These are phyloP conservation scores for Silvanus unidentatus DNA, from an alignment of 2,888 invertebrate genomes.

Conservation along the genomic window DNA sequence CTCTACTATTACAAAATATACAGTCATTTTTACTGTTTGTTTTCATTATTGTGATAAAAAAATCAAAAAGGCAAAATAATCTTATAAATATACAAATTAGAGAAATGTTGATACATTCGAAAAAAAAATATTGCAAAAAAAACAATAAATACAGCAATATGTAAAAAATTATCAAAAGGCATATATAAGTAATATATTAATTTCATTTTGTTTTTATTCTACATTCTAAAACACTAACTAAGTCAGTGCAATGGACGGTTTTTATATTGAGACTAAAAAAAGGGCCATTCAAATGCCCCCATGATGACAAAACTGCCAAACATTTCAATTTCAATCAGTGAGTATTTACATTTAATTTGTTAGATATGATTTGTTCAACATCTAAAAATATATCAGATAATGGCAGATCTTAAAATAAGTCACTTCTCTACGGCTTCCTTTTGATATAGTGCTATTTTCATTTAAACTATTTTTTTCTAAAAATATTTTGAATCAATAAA, in stretches of 20 bases:
- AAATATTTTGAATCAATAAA: too few species aligned
- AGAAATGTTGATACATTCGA: not conserved
- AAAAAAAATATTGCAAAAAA: constrained; percentile 4
- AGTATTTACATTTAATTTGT: constrained; percentile 9
- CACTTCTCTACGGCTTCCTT: not conserved
- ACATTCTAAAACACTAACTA: constrained; percentile 27
- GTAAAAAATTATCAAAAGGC: constrained; percentile 8
- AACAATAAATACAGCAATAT: constrained; percentile 3
- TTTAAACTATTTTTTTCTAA: too few species aligned
- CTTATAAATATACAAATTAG: not conserved
- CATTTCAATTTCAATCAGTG: constrained; percentile 1
- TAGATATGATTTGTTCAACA: constrained; percentile 6
- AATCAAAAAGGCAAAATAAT: too few species aligned
- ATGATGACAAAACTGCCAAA: too few species aligned
- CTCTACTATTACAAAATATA: too few species aligned
- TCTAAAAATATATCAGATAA: not conserved
- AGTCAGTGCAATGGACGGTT: constrained; percentile 41
- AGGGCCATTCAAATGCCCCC: not conserved
- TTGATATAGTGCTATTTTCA: too few species aligned
- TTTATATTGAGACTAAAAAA: constrained; percentile 37
- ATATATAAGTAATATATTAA: constrained; percentile 23
- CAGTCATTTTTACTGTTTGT: too few species aligned
- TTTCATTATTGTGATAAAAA: too few species aligned
- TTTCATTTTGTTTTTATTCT: constrained; percentile 21
- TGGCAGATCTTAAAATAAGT: constrained; percentile 1